Conservation (phyloP, 2,888 invertebrate species). For the Gonocerus acuteangulatus region DNA sequence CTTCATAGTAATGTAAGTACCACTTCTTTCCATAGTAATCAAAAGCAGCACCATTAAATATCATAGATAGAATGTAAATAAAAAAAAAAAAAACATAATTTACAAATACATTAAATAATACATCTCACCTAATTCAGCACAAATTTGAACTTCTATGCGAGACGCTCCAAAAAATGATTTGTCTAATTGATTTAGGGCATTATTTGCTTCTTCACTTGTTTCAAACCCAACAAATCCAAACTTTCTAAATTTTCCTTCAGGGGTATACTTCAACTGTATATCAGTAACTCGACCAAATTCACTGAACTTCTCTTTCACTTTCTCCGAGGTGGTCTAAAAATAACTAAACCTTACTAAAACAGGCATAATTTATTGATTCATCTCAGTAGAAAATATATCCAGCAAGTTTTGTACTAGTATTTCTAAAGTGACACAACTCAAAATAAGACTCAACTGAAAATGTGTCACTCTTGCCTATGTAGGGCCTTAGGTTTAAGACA, state of each 20-base stretch:
- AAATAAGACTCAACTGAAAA: too few relatives aligned
- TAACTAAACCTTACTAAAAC: conserved; percentile 2
- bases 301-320: conserved; percentile 66
- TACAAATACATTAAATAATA: too few relatives aligned
- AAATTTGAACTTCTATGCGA: conserved; percentile 52
- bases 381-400: too few relatives aligned
- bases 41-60: too few relatives aligned
- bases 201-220: conserved; percentile 66
- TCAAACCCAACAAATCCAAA: conserved; percentile 92
- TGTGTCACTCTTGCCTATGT: too few relatives aligned
- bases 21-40: too few relatives aligned
- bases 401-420: background rate
- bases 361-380: background rate
- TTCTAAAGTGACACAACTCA: too few relatives aligned
- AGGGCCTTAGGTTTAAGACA: too few relatives aligned
- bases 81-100: too few relatives aligned
- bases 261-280: conserved; percentile 84
- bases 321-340: conserved; percentile 62
- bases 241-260: conserved; percentile 82
- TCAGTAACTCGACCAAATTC: conserved; percentile 84
- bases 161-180: conserved; percentile 76
- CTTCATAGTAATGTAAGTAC: too few relatives aligned
- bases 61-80: too few relatives aligned
- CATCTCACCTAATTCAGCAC: conserved; percentile 39
- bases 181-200: conserved; percentile 71